Base-by-base conservation (phyloP, 2,797 vertebrate species). In the Clarias fuscus region DNA sequence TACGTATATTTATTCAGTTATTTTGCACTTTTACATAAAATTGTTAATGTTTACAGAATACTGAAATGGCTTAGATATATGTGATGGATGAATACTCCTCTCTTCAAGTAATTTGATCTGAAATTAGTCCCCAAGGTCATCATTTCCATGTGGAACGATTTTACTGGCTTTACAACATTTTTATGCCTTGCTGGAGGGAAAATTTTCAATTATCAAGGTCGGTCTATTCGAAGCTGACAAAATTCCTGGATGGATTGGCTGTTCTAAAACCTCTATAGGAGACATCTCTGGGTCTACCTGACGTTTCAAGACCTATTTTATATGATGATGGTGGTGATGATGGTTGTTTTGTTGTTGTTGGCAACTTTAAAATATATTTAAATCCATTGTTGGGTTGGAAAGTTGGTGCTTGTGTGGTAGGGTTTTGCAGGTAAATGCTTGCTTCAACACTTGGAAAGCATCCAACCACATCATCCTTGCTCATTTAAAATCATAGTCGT, bases 141-240 rank as follows among this genome's bases (percentile, higher is more conserved):
- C 61, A 86, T 86, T 86, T 78, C 65, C 40, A 72, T 72, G 65
- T 86, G 61, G 58, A 86, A 81, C n/a, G 20, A 72, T 80, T 85
- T 78, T 65, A 37, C 83, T 43, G 71, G 40, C 33, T 82, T 86
- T 86, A 82, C 78, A 82, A 33, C 37, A 81, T 82, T 56, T 86
- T 64, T 64, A 72, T 86, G 68, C 73, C 59, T 82, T 81, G 78
- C 78, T 64, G 67, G n/a, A 65, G 78, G 85, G 70, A n/a, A 53
- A 65, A 20, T 7, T 64, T 86, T 82, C 70, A 64, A 62, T 82
- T 86, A 73, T 73, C 58, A 82, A 37, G 79, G 79, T 65, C 85
- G 75, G 70, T 82, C 40, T 73, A 67, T 61, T 56, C 37, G 43
- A 64, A 11, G 24, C 68, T 64, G 58, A 86, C 77, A 81, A 81